Evolutionary conservation across 2,888 invertebrate species (phyloP).

Genomic region (Melanotus villosus): DNA sequence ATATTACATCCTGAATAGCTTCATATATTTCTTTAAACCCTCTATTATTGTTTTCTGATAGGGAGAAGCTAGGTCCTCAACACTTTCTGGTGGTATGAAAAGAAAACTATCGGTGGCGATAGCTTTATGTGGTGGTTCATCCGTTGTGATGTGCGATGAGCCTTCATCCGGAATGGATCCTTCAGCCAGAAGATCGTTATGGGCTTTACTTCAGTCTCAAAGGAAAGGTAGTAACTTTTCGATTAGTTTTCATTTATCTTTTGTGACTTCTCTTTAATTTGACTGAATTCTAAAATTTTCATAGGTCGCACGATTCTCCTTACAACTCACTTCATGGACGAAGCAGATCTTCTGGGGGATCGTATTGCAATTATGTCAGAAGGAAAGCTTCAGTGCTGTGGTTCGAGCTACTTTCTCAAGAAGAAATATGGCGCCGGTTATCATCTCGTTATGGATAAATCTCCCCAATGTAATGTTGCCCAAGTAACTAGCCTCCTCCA

Average conservation of each 20-base stretch:
- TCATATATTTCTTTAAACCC: not conserved
- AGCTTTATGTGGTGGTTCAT: conserved; percentile 82
- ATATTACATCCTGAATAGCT: not conserved
- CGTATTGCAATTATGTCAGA: conserved; percentile 90
- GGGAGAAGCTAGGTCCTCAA: conserved; percentile 70
- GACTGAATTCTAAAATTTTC: too few species aligned
- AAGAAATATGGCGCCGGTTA: conserved; percentile 90
- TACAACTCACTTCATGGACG: conserved; percentile 96
- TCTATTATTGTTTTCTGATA: too few species aligned
- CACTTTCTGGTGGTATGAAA: conserved; percentile 86
- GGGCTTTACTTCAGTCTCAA: conserved; percentile 84
- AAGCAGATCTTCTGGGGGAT: conserved; percentile 90
- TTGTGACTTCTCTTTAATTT: too few species aligned
- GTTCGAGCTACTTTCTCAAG: conserved; percentile 87
- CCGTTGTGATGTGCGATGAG: conserved; percentile 81
- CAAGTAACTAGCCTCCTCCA: conserved; percentile 74
- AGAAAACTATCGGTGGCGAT: conserved; percentile 83
- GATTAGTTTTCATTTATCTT: not conserved
- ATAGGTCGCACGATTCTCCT: conserved; percentile 82
- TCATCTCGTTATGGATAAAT: conserved; percentile 80
- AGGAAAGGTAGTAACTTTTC: conserved; percentile 69
- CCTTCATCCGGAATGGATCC: conserved; percentile 92
- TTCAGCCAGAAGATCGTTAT: conserved; percentile 84
- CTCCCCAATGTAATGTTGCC: conserved; percentile 68
- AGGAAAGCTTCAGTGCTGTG: conserved; percentile 83